A percentile compares a stretch with the other conserved stretches of the same genome.
Evolutionary conservation across 2,797 vertebrate species (phyloP).

Genomic region (Bovichtus variegatus): DNA sequence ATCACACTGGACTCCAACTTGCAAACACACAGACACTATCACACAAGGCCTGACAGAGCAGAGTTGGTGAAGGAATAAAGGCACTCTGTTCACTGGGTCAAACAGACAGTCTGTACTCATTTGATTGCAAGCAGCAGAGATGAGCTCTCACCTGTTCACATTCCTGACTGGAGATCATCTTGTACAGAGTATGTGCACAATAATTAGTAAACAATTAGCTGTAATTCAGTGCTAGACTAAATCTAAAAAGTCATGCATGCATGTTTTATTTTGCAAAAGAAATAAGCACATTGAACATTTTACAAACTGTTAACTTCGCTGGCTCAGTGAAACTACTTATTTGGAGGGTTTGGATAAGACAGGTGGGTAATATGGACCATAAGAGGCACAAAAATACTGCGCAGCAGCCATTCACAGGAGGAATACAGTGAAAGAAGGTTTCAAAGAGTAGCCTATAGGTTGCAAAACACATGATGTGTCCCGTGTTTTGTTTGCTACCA

Average conservation of each 20-base stretch:
- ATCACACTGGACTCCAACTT: slow-evolving; percentile 12
- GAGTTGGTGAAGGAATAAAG: slow-evolving; percentile 40
- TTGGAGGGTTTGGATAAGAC: neutral
- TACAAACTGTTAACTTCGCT: neutral
- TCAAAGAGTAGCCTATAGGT: neutral
- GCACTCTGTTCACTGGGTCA: slow-evolving; percentile 53
- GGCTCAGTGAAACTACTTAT: neutral
- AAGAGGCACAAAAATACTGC: neutral
- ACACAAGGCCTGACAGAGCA: slow-evolving; percentile 2
- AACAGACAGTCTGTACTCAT: slow-evolving; percentile 28
- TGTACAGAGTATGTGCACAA: neutral
- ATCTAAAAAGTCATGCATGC: neutral
- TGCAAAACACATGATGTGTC: neutral
- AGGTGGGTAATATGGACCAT: neutral
- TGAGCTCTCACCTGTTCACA: slow-evolving; percentile 43
- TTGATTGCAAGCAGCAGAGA: slow-evolving; percentile 20
- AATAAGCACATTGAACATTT: neutral
- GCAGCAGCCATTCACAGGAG: neutral
- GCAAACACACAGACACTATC: neutral
- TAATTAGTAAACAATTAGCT: too few species aligned
- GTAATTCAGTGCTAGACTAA: neutral
- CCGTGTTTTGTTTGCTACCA: too few species aligned
- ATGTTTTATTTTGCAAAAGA: neutral
- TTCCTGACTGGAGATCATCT: slow-evolving; percentile 16
- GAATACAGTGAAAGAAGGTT: neutral